phyloP scores from a whole-genome alignment of 2,113 vertebrate genomes.

The Brachyhypopomus gauderio region DNA sequence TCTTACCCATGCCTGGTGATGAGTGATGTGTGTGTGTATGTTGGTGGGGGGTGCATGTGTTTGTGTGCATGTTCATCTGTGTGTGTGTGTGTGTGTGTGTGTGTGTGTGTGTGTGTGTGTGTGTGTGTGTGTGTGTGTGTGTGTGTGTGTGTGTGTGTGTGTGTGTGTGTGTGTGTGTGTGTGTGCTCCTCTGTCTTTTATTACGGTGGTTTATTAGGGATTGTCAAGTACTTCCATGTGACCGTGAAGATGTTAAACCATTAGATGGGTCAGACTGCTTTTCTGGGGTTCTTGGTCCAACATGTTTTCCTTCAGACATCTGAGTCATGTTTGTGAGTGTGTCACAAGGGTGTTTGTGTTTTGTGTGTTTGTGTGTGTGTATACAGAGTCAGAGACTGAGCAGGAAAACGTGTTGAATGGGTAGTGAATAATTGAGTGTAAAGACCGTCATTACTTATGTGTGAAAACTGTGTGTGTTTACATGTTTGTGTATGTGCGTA shows the following conservation, averaged over 20 bases:
- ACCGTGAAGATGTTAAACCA: background rate
- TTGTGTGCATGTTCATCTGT: no score
- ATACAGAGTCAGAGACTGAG: background rate
- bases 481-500: no score
- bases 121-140: no score
- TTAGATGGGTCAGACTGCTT: background rate
- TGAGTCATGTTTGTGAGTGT: no score
- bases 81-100: no score
- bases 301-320: background rate
- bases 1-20: no score
- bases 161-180: background rate
- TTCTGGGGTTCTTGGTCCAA: background rate
- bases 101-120: no score
- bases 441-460: constrained; percentile 10
- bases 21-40: no score
- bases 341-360: background rate
- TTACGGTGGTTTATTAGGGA: background rate
- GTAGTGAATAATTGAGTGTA: constrained; percentile 3
- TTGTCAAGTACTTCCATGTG: background rate
- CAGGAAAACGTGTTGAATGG: background rate
- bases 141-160: no score
- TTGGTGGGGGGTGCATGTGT: no score
- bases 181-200: background rate
- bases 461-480: constrained; percentile 8
- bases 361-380: background rate